Evolutionary conservation across 2,113 vertebrate species (phyloP).

Genomic region (Chaetodon auriga): DNA sequence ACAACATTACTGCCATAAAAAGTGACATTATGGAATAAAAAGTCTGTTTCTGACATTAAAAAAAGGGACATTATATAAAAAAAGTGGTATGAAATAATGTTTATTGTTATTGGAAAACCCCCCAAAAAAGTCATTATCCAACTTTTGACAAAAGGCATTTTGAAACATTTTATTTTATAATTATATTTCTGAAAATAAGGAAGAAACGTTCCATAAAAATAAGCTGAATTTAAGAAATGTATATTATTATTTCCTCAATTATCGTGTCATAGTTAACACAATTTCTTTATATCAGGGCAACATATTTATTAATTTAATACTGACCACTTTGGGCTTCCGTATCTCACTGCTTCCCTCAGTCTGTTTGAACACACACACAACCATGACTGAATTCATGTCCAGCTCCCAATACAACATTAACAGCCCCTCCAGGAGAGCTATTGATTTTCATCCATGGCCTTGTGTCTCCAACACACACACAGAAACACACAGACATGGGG

Average conservation of each 20-base stretch:
- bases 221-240: too few species aligned
- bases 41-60: too few species aligned
- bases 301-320: neutral
- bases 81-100: too few species aligned
- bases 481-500: neutral
- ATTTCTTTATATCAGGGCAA: neutral
- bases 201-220: too few species aligned
- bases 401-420: conserved; percentile 36
- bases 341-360: neutral
- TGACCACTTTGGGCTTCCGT: neutral
- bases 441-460: conserved; percentile 45
- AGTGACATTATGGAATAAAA: too few species aligned
- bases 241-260: too few species aligned
- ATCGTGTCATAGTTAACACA: too few species aligned
- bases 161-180: too few species aligned
- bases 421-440: conserved; percentile 37
- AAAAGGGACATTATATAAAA: neutral
- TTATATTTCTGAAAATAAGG: too few species aligned
- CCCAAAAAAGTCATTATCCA: too few species aligned
- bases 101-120: too few species aligned
- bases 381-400: conserved; percentile 26
- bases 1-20: neutral
- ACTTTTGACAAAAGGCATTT: too few species aligned
- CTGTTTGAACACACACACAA: conserved; percentile 4
- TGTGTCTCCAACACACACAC: neutral